These are phyloP conservation scores for Coenonympha glycerion DNA, from an alignment of 2,888 invertebrate genomes.

Conservation along the genomic window DNA sequence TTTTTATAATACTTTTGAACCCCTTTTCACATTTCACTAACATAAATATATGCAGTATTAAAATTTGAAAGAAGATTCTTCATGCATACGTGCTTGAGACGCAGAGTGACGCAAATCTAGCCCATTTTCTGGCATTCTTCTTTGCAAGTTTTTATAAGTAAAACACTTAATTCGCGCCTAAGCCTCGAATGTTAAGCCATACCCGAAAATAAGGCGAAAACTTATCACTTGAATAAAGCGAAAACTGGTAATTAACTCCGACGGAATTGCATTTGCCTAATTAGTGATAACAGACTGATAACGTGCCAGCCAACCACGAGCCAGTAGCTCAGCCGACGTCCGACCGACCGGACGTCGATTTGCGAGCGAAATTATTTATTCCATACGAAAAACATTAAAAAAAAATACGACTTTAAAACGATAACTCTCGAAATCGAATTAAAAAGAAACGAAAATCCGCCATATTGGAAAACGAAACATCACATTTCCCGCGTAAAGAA, in stretches of 20 bases:
- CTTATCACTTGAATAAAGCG: constrained; percentile 19
- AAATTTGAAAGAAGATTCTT: too few species aligned
- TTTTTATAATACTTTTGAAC: too few species aligned
- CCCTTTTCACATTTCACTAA: too few species aligned
- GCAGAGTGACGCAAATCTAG: too few species aligned
- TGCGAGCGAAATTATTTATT: constrained; percentile 26
- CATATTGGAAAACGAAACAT: constrained; percentile 27
- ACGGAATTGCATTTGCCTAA: constrained; percentile 37
- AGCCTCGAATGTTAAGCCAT: not conserved
- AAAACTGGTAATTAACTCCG: constrained; percentile 28
- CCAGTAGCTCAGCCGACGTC: constrained; percentile 62
- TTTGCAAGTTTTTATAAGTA: too few species aligned
- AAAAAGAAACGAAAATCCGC: constrained; percentile 45
- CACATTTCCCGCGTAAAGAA: constrained; percentile 29
- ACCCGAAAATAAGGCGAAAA: constrained; percentile 9
- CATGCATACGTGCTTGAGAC: too few species aligned
- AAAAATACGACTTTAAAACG: not conserved
- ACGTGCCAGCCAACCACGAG: constrained; percentile 39
- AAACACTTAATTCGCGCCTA: not conserved
- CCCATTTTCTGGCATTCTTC: too few species aligned
- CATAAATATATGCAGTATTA: too few species aligned
- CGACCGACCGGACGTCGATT: constrained; percentile 48
- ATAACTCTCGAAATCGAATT: not conserved
- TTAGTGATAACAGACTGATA: constrained; percentile 54
- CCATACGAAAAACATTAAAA: not conserved